phyloP scores from a whole-genome alignment of 2,113 vertebrate species.

The Upupa epops region DNA sequence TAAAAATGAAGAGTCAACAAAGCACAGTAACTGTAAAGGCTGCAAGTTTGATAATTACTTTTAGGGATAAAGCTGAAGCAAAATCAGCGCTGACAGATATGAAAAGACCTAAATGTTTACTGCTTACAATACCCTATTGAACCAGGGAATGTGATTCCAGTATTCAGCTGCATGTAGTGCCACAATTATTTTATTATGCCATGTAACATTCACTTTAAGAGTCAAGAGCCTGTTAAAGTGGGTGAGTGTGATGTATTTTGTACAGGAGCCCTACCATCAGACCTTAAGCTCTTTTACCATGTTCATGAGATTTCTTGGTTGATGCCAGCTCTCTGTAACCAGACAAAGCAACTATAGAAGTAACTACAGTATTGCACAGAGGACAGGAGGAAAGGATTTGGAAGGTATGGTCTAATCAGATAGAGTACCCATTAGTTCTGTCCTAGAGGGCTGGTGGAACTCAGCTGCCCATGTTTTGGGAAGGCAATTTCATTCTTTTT shows the following conservation, averaged over 20 bases:
- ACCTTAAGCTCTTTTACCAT: neutral
- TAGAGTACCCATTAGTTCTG: neutral
- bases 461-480: neutral
- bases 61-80: neutral
- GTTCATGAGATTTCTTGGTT: neutral
- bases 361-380: neutral
- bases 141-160: neutral
- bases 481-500: neutral
- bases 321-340: neutral
- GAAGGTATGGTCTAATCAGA: neutral
- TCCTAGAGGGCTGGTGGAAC: neutral
- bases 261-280: neutral
- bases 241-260: neutral
- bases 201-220: neutral
- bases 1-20: neutral
- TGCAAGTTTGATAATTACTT: neutral
- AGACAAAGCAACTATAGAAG: neutral
- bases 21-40: slow-evolving; percentile 3
- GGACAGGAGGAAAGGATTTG: neutral
- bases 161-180: neutral
- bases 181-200: neutral
- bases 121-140: neutral
- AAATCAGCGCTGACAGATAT: neutral
- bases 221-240: neutral
- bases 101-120: neutral